Evolutionary conservation across 2,797 vertebrate species (phyloP).

Genomic region (Anolis apletophallus): DNA sequence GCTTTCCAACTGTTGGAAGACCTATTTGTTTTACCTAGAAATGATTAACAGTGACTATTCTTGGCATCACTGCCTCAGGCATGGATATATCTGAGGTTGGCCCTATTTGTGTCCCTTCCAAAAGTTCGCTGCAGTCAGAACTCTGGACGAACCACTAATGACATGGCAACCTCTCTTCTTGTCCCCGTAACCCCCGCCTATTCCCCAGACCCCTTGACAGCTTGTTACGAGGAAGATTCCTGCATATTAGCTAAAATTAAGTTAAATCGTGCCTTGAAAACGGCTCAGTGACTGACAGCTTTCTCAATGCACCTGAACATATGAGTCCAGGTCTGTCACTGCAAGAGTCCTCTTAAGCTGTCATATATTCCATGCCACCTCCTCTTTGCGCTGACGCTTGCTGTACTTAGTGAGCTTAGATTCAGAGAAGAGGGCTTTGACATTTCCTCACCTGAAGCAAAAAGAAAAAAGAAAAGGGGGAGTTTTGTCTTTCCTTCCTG

Average conservation of each 20-base stretch:
- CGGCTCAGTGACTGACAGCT: slow-evolving; percentile 37
- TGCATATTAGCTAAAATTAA: slow-evolving; percentile 66
- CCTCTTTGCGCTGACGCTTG: background rate
- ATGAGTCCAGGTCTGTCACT: slow-evolving; percentile 28
- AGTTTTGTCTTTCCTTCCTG: background rate
- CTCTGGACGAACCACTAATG: too few species aligned
- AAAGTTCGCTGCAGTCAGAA: too few species aligned
- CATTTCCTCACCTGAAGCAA: slow-evolving; percentile 7
- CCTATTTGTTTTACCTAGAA: too few species aligned
- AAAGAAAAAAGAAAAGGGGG: background rate
- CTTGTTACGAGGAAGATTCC: slow-evolving; percentile 52
- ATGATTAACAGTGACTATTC: too few species aligned
- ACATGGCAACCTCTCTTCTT: background rate
- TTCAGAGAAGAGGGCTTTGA: slow-evolving; percentile 1
- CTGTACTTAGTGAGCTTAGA: background rate
- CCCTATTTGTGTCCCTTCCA: too few species aligned
- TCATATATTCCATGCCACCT: background rate
- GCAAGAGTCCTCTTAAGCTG: slow-evolving; percentile 19
- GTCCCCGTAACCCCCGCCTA: background rate
- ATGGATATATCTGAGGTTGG: too few species aligned
- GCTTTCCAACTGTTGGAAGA: too few species aligned
- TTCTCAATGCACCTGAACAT: slow-evolving; percentile 53
- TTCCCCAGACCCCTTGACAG: background rate
- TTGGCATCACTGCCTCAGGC: too few species aligned
- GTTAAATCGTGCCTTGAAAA: slow-evolving; percentile 58